Percentiles rank a stretch among this genome's conserved stretches.
phyloP scores from a whole-genome alignment of 2,113 vertebrate species.

The Montifringilla adamsi region DNA sequence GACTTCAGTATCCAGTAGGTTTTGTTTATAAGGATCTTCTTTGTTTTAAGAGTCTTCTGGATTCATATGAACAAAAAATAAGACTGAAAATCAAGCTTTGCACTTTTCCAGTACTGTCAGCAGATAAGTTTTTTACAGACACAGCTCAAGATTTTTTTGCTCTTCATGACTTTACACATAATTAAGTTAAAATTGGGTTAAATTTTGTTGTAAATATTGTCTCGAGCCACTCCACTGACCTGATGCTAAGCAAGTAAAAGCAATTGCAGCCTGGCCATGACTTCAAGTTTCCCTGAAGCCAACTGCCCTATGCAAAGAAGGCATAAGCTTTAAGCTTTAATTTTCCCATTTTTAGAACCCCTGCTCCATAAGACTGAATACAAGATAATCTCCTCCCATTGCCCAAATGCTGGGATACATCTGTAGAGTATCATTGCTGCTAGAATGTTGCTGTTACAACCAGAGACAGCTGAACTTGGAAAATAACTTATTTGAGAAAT shows the following conservation, averaged over 20 bases:
- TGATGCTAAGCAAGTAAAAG: background rate
- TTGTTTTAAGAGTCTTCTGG: background rate
- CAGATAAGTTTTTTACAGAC: background rate
- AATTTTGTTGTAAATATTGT: background rate
- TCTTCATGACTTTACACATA: background rate
- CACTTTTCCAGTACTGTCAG: background rate
- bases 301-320: background rate
- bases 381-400: background rate
- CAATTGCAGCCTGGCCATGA: background rate
- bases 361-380: background rate
- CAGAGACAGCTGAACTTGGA: background rate
- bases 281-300: background rate
- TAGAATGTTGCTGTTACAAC: background rate
- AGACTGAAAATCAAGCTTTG: background rate
- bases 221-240: background rate
- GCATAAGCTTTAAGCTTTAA: background rate
- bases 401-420: background rate
- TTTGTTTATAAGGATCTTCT: background rate
- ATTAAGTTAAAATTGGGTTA: background rate
- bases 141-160: background rate
- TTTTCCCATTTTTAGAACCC: background rate
- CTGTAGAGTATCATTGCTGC: background rate
- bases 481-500: background rate
- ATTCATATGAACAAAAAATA: background rate
- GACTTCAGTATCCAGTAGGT: background rate